A percentile compares a stretch with the other conserved stretches of the same genome.
These are phyloP conservation scores for Dolichoris vasculosae DNA, from an alignment of 1,140 invertebrate species.

Conservation along the genomic window DNA sequence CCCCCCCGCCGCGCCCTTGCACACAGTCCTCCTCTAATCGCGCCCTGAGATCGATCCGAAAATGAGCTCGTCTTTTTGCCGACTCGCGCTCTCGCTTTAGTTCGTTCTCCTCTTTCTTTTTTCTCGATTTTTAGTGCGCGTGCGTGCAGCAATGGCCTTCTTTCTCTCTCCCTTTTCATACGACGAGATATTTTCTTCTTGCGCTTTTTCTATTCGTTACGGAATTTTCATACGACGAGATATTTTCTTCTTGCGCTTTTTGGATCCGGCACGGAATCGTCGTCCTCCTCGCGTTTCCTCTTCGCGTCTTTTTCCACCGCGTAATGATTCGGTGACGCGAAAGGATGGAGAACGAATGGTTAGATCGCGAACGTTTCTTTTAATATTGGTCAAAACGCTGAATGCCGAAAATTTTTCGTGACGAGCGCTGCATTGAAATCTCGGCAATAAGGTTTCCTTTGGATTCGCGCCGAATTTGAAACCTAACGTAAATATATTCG, in stretches of 20 bases:
- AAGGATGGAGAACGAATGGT: background rate
- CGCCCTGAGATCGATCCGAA: constrained; percentile 56
- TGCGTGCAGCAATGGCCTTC: constrained; percentile 20
- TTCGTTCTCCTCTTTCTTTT: constrained; percentile 35
- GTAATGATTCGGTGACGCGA: constrained; percentile 46
- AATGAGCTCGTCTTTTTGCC: constrained; percentile 56
- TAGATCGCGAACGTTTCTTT: constrained; percentile 19
- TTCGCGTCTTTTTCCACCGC: constrained; percentile 48
- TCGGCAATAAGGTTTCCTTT: constrained; percentile 47
- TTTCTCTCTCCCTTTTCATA: constrained; percentile 42
- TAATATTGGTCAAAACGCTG: constrained; percentile 53
- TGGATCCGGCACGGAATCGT: constrained; percentile 41
- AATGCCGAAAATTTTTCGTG: constrained; percentile 46
- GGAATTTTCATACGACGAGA: constrained; percentile 47
- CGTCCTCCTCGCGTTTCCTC: constrained; percentile 12
- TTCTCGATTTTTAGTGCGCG: constrained; percentile 46
- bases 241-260: constrained; percentile 52
- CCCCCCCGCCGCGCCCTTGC: constrained; percentile 27
- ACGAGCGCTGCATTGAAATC: constrained; percentile 53
- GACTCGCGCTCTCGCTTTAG: constrained; percentile 45
- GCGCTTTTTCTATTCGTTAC: constrained; percentile 42
- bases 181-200: constrained; percentile 51
- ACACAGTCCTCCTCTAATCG: constrained; percentile 49
- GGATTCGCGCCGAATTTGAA: background rate
- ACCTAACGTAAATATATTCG: background rate